phyloP scores from a whole-genome alignment of 1,140 invertebrate genomes.

The Caerostris extrusa region DNA sequence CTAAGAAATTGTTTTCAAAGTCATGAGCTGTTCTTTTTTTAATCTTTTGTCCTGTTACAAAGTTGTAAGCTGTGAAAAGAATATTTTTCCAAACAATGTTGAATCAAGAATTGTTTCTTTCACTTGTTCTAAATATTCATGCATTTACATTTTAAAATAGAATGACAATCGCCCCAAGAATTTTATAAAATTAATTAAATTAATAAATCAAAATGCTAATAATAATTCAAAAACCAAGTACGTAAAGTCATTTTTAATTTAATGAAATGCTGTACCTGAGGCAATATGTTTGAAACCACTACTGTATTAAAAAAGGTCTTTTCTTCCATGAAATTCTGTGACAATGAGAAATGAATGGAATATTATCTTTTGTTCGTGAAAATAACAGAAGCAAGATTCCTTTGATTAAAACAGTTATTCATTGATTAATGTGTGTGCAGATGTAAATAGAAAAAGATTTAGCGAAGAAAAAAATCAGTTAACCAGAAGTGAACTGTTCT shows the following conservation, averaged over 20 bases:
- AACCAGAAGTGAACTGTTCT: background rate
- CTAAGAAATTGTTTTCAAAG: background rate
- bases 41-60: background rate
- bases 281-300: background rate
- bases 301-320: background rate
- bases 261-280: background rate
- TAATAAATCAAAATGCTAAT: too few relatives aligned
- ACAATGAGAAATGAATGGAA: background rate
- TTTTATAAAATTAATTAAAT: background rate
- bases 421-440: too few relatives aligned
- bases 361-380: background rate
- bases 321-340: background rate
- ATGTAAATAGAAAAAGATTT: too few relatives aligned
- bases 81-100: slow-evolving; percentile 16
- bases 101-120: background rate
- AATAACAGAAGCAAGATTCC: background rate
- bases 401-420: background rate
- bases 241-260: background rate
- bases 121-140: background rate
- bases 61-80: background rate
- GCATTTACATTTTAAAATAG: background rate
- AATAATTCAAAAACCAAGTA: too few relatives aligned
- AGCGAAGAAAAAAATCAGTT: background rate
- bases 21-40: background rate
- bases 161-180: background rate